phyloP scores from a whole-genome alignment of 2,888 invertebrate genomes.

The Lepidochrysops patricia region DNA sequence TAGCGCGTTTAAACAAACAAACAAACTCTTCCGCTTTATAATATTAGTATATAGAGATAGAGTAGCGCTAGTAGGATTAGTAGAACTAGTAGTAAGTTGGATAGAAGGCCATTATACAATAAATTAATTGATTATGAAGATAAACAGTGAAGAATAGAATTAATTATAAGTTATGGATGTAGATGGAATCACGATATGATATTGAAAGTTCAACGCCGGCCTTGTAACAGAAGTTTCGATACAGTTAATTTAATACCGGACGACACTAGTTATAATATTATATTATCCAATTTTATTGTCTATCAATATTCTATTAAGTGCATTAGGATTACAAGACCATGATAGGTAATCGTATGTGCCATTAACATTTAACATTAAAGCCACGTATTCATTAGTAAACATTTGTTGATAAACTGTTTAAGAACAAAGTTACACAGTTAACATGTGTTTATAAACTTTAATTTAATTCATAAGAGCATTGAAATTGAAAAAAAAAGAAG shows the following conservation, averaged over 20 bases:
- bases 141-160: background rate
- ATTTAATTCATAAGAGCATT: too few relatives aligned
- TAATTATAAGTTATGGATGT: background rate
- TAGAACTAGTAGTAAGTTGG: too few relatives aligned
- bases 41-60: too few relatives aligned
- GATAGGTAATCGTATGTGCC: background rate
- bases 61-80: too few relatives aligned
- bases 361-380: background rate
- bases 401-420: too few relatives aligned
- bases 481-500: too few relatives aligned
- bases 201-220: slow-evolving; percentile 8
- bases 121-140: background rate
- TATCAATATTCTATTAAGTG: slow-evolving; percentile 10
- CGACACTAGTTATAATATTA: slow-evolving; percentile 6
- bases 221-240: slow-evolving; percentile 10
- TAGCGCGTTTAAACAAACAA: too few relatives aligned
- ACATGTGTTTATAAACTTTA: too few relatives aligned
- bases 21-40: too few relatives aligned
- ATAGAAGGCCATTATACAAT: background rate
- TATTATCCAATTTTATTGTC: slow-evolving; percentile 10
- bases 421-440: too few relatives aligned
- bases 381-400: too few relatives aligned
- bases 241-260: slow-evolving; percentile 9
- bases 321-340: background rate
- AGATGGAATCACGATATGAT: background rate